Evolutionary conservation across 2,113 vertebrate species (phyloP), one percentile per base, ranked within the genome.

Genomic region (Tor tambroides): DNA sequence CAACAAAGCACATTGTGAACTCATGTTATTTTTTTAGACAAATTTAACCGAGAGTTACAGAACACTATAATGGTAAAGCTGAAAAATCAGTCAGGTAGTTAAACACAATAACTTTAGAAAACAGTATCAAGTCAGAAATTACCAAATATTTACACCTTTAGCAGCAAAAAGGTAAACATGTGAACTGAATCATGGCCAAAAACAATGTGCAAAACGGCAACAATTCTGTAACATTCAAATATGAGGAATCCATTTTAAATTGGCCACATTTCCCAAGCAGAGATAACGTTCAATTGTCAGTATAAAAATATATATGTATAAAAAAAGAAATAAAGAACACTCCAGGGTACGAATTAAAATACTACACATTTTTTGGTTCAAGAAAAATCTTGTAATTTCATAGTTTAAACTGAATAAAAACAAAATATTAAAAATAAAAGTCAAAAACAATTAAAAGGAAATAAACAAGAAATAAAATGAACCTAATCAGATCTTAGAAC

Each of bases 21-120:
- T 23, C 21, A 19, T 15, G 46, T 79, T 2, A 49, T n/a, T 30
- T 19, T 51, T 30, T 51, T 77, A 19, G 49, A 12, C 49, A 56
- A 51, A 9, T 28, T 71, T 19, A 43, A 43, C 51, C 5, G 1
- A 56, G 10, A 56, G 6, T 23, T 35, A 19, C 21, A 54, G 35
- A 30, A 41, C 35, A 82, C 7, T 23, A 56, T 28, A 65, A 65
- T 9, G 15, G 49, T 80, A 71, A 54, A 3, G 30, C 49, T n/a
- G 54, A 17, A 82, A 26, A 71, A 19, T 35, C 26, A 32, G 86
- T 67, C 87, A 93, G 92, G 92, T 92, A 92, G 92, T 90, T 80
- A n/a, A 67, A 87, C 14, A 61, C 21, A 10, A 69, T 30, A 69
- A n/a, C 71, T 41, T 74, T 35, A 74, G 38, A 28, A 46, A 26